Percentiles rank a stretch among this genome's conserved stretches.
These are phyloP conservation scores for Megaleporinus macrocephalus DNA, from an alignment of 2,113 vertebrate species.

Conservation along the genomic window DNA sequence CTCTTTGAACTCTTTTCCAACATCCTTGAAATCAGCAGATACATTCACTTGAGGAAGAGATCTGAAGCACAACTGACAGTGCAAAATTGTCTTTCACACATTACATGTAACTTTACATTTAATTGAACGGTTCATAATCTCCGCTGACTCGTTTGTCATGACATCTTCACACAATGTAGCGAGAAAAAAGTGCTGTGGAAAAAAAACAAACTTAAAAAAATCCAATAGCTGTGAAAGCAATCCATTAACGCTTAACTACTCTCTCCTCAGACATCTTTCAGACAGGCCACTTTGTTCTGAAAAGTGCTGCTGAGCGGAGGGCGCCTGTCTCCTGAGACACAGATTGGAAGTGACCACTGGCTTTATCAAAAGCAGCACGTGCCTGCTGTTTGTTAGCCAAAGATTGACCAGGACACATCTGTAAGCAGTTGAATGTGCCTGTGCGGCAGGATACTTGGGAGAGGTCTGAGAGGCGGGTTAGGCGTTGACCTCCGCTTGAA, in stretches of 20 bases:
- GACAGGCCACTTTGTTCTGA: slow-evolving; percentile 16
- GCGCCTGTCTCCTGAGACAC: slow-evolving; percentile 65
- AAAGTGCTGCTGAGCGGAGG: slow-evolving; percentile 52
- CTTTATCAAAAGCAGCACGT: slow-evolving; percentile 76
- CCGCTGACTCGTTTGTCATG: too few species aligned
- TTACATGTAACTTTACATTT: too few species aligned
- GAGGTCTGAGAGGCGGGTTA: slow-evolving; percentile 74
- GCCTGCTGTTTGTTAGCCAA: slow-evolving; percentile 76
- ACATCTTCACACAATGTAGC: too few species aligned
- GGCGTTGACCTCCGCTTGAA: slow-evolving; percentile 77
- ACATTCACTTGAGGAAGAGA: too few species aligned
- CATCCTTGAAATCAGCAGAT: too few species aligned
- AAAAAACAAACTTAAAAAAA: not conserved
- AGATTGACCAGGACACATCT: slow-evolving; percentile 80
- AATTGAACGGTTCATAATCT: too few species aligned
- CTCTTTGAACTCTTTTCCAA: too few species aligned
- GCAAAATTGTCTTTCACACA: too few species aligned
- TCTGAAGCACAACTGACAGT: too few species aligned
- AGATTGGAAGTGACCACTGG: slow-evolving; percentile 79
- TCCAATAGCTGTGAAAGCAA: not conserved
- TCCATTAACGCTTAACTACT: not conserved
- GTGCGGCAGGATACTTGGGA: slow-evolving; percentile 72
- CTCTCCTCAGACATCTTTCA: slow-evolving; percentile 23
- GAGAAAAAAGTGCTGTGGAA: too few species aligned
- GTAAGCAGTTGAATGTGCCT: slow-evolving; percentile 80